These are phyloP conservation scores for Procambarus clarkii DNA, from an alignment of 1,140 invertebrate genomes.

Conservation along the genomic window DNA sequence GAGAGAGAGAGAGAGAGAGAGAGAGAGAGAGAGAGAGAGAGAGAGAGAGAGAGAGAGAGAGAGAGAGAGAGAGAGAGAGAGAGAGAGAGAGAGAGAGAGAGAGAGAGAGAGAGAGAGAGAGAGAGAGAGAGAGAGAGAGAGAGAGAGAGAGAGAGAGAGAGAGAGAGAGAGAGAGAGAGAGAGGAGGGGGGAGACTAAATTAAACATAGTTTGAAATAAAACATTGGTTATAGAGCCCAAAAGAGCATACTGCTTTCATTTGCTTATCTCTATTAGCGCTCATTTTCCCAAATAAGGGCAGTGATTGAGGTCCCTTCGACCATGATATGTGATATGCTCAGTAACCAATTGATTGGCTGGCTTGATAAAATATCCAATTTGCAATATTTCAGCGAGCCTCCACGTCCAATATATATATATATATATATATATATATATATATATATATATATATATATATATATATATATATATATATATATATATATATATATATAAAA, in stretches of 20 bases:
- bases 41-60: not conserved
- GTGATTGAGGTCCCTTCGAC: slow-evolving; percentile 28
- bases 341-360: slow-evolving; percentile 47
- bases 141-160: not conserved
- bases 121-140: not conserved
- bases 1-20: not conserved
- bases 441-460: slow-evolving; percentile 1
- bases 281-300: slow-evolving; percentile 21
- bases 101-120: too few relatives aligned
- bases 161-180: slow-evolving; percentile 18
- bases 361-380: slow-evolving; percentile 58
- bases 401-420: slow-evolving; percentile 4
- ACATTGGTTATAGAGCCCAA: too few relatives aligned
- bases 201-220: too few relatives aligned
- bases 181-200: slow-evolving; percentile 19
- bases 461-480: not conserved
- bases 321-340: slow-evolving; percentile 38
- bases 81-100: too few relatives aligned
- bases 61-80: not conserved
- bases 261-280: slow-evolving; percentile 14
- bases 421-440: slow-evolving; percentile 1
- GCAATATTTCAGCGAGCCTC: slow-evolving; percentile 40
- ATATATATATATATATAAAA: not conserved
- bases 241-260: not conserved
- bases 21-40: not conserved